Base-by-base conservation (phyloP, 2,888 invertebrate genomes). In the Trichogramma dendrolimi region DNA sequence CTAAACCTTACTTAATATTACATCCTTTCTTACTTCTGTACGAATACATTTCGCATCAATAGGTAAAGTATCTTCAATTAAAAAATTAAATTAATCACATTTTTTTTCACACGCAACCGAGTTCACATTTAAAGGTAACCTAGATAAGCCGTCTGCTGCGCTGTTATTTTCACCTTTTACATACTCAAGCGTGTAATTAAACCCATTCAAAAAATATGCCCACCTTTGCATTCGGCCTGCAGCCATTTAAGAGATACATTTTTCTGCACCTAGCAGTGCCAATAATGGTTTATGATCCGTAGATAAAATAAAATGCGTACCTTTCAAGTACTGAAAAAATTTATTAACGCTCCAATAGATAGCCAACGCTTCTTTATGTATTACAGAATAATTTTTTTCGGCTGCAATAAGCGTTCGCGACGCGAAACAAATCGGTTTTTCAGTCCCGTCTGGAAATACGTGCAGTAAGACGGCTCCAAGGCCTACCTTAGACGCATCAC, bases 291-390 rank as follows among this genome's bases (percentile, higher is more conserved):
- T 74, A 59, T 76, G 74, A 62, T 77, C 74, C 0, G 70, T 68
- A n/a, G 63, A 58, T 4, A 75, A 58, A 4, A 63, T 68, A 67
- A 77, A 76, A 42, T 67, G 58, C 5, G 67, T 66, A 4, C 75
- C 75, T 46, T 69, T 66, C 55, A 77, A 67, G 71, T 74, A 78
- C 58, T 75, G 72, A 66, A 73, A 71, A 64, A 74, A 75, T 49
- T 71, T 71, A 44, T 67, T 71, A 4, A 73, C 67, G 4, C 68
- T 71, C 69, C 72, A 76, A 63, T 69, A 72, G 55, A 77, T 72
- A 10, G 73, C 73, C 40, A 77, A 65, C 0, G 73, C 73, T 64
- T 77, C 75, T 44, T 68, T 67, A 58, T 76, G 71, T 8, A 76
- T 69, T 10, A 71, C 70, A 5, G 71, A 70, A 65, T 76, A 75